These are phyloP conservation scores for Zoanthus gigantus DNA, from an alignment of 92 coral and sea anemone genomes.

Conservation along the genomic window DNA sequence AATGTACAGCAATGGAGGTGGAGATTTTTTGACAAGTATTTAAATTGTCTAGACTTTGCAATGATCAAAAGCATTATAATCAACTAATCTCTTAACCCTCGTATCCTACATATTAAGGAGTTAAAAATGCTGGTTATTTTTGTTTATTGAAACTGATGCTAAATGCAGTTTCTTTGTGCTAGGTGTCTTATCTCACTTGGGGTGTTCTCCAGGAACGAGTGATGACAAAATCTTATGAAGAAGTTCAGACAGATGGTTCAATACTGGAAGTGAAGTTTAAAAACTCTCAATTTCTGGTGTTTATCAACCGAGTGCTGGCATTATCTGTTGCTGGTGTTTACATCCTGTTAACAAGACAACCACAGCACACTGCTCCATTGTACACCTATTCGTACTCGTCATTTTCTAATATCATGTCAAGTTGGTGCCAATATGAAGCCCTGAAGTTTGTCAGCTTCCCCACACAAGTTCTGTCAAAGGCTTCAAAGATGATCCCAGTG, in stretches of 20 bases:
- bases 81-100: too few species aligned
- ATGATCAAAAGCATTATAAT: too few species aligned
- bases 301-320: slow-evolving; percentile 90
- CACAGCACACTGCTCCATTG: slow-evolving; percentile 89
- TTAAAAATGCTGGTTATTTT: not conserved
- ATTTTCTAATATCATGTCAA: slow-evolving; percentile 94
- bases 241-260: slow-evolving; percentile 78
- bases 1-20: too few species aligned
- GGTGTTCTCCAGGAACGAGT: slow-evolving; percentile 95
- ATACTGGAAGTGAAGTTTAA: slow-evolving; percentile 70
- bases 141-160: not conserved
- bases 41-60: too few species aligned
- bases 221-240: slow-evolving; percentile 81
- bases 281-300: slow-evolving; percentile 94
- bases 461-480: slow-evolving; percentile 94
- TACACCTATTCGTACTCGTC: slow-evolving; percentile 95
- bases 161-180: not conserved
- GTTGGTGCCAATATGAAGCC: slow-evolving; percentile 99
- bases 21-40: too few species aligned
- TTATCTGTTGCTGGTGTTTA: slow-evolving; percentile 75
- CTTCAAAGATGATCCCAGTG: slow-evolving; percentile 97
- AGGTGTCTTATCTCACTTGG: slow-evolving; percentile 90
- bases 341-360: slow-evolving; percentile 80
- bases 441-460: slow-evolving; percentile 96
- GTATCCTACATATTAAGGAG: too few species aligned